Conservation (phyloP, 2,888 invertebrate genomes). For the Diabrotica balteata region DNA sequence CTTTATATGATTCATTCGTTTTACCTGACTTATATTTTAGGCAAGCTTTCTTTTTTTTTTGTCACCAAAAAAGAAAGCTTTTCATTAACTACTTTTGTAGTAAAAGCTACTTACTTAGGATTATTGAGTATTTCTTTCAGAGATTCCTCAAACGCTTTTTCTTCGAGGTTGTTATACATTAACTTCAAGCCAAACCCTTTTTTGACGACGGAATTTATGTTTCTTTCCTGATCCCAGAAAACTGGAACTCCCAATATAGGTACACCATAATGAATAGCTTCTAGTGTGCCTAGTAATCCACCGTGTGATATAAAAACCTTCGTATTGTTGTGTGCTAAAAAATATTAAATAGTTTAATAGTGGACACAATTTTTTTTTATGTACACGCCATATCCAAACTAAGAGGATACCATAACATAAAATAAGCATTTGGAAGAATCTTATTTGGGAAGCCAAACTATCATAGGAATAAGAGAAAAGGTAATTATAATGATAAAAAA, state of each 20-base stretch:
- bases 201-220: slow-evolving; percentile 4
- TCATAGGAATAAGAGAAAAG: neutral
- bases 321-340: slow-evolving; percentile 27
- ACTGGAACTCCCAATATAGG: slow-evolving; percentile 23
- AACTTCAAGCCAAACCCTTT: slow-evolving; percentile 19
- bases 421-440: too few species aligned
- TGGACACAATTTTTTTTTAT: too few species aligned
- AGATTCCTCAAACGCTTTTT: slow-evolving; percentile 9
- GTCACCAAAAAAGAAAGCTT: too few species aligned
- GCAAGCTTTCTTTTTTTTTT: too few species aligned
- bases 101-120: slow-evolving; percentile 15
- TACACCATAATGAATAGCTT: slow-evolving; percentile 21
- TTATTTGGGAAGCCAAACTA: neutral
- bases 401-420: too few species aligned
- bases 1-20: too few species aligned
- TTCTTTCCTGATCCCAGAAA: slow-evolving; percentile 24
- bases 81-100: too few species aligned
- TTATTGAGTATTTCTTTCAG: slow-evolving; percentile 25
- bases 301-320: slow-evolving; percentile 26
- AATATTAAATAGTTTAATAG: neutral
- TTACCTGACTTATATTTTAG: too few species aligned
- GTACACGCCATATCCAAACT: too few species aligned
- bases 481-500: neutral
- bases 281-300: slow-evolving; percentile 20
- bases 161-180: slow-evolving; percentile 7